Conservation (phyloP, 2,797 vertebrate genomes). For the Acanthurus leucopareius region DNA sequence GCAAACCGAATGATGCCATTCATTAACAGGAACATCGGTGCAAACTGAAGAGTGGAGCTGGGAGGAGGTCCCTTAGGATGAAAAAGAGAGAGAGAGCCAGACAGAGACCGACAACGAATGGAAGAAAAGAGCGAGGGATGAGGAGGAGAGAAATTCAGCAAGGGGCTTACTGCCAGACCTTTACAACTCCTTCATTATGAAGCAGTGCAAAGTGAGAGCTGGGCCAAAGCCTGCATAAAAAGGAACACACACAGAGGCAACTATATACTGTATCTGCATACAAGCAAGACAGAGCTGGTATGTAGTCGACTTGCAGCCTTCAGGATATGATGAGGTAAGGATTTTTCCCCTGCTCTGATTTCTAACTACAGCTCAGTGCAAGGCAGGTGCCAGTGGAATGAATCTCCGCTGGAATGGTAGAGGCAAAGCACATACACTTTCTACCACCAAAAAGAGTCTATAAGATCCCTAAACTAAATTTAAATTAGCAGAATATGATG, state of each 20-base stretch:
- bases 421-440: not conserved
- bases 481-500: not conserved
- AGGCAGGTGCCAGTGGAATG: conserved; percentile 35
- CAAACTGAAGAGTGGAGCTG: conserved; percentile 61
- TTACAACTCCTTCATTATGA: conserved; percentile 78
- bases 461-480: not conserved
- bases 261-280: conserved; percentile 20
- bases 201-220: conserved; percentile 54
- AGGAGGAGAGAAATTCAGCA: conserved; percentile 47
- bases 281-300: conserved; percentile 23
- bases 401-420: not conserved
- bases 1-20: conserved; percentile 67
- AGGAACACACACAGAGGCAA: conserved; percentile 36
- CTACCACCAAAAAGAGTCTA: not conserved
- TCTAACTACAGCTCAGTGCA: conserved; percentile 24
- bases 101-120: conserved; percentile 19
- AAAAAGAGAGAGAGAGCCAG: conserved; percentile 8
- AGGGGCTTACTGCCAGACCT: conserved; percentile 72
- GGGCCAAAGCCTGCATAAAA: conserved; percentile 38
- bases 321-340: conserved; percentile 49
- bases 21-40: conserved; percentile 68
- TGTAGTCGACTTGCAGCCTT: conserved; percentile 47
- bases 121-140: conserved; percentile 27
- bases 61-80: conserved; percentile 70
- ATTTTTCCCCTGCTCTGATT: conserved; percentile 29